These are phyloP conservation scores for Elegia similella DNA, from an alignment of 2,888 invertebrate species.

Conservation along the genomic window DNA sequence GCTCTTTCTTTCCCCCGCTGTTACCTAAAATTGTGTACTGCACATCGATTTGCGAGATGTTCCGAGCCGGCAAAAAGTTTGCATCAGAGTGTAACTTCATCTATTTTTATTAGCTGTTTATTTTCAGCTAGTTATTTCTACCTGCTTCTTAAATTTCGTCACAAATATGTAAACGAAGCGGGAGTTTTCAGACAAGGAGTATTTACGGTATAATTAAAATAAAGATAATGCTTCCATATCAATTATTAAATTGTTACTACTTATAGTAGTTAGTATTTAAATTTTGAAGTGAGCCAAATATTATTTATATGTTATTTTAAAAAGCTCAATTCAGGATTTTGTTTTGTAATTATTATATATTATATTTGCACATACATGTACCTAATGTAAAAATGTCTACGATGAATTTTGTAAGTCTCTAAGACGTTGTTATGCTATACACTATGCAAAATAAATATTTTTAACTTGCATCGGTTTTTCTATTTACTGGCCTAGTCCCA, in stretches of 20 bases:
- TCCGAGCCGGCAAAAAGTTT: too few species aligned
- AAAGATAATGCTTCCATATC: conserved; percentile 2
- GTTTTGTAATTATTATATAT: neutral
- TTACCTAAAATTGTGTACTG: too few species aligned
- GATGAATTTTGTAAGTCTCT: conserved; percentile 9
- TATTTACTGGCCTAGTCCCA: neutral
- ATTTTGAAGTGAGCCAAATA: conserved; percentile 4
- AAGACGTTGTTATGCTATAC: conserved; percentile 12
- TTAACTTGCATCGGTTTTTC: neutral
- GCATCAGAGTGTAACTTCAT: too few species aligned
- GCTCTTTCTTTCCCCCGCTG: too few species aligned
- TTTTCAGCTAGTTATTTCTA: too few species aligned
- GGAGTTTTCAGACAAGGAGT: too few species aligned
- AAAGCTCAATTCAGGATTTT: conserved; percentile 5
- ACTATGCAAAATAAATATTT: conserved; percentile 13
- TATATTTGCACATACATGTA: conserved; percentile 7
- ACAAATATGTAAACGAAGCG: neutral
- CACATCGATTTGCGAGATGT: too few species aligned
- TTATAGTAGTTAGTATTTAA: neutral
- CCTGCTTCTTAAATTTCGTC: neutral
- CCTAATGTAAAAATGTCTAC: conserved; percentile 1
- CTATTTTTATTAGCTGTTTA: neutral
- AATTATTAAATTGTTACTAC: conserved; percentile 8
- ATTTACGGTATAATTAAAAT: too few species aligned
- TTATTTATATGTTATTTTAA: neutral